Percentiles rank a stretch among this genome's conserved stretches.
phyloP scores from a whole-genome alignment of 2,888 invertebrate species.

The Pristionchus maxplancki region DNA sequence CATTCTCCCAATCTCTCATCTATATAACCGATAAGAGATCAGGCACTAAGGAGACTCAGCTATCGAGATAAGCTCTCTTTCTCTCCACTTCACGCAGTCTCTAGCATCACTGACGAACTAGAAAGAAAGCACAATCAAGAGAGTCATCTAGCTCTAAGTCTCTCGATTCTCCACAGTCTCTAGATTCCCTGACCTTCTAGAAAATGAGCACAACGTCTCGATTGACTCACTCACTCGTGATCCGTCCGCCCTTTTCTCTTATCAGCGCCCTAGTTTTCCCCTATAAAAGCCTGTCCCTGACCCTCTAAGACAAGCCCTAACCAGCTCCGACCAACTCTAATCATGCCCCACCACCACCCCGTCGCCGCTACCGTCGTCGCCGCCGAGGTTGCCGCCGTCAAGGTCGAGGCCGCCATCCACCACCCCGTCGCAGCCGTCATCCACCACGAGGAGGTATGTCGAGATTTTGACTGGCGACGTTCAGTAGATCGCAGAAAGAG shows the following conservation, averaged over 20 bases:
- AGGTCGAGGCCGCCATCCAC: not conserved
- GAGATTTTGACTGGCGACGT: not conserved
- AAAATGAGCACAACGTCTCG: no score
- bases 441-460: not conserved
- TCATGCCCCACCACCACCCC: conserved; percentile 32
- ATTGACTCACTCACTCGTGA: not conserved
- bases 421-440: not conserved
- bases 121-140: no score
- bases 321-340: not conserved
- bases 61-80: no score
- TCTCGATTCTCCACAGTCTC: no score
- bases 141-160: no score
- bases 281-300: not conserved
- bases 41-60: no score
- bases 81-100: no score
- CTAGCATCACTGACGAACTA: no score
- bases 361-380: conserved; percentile 13
- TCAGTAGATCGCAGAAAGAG: not conserved
- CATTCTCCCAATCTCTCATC: no score
- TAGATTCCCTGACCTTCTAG: no score
- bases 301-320: not conserved
- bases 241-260: not conserved
- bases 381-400: not conserved
- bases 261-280: not conserved
- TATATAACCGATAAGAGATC: no score